Evolutionary conservation across 2,113 vertebrate species (phyloP).

Genomic region (Pagrus major): DNA sequence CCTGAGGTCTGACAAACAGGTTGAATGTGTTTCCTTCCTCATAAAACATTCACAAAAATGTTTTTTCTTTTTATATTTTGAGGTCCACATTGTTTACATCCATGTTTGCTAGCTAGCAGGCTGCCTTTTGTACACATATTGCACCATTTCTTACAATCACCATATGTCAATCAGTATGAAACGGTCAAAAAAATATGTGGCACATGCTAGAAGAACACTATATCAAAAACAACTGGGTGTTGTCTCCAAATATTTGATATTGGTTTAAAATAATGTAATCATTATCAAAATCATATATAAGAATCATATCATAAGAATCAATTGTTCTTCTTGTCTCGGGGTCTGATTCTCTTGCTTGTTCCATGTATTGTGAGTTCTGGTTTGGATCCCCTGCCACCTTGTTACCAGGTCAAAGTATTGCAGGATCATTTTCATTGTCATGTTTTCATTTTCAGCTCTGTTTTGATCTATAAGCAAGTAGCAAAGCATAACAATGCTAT

Average conservation of each 20-base stretch:
- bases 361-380: neutral
- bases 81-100: no score
- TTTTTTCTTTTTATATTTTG: neutral
- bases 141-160: neutral
- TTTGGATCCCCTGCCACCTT: neutral
- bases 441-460: conserved; percentile 1
- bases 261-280: neutral
- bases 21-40: neutral
- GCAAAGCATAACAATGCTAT: conserved; percentile 1
- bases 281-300: neutral
- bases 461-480: neutral
- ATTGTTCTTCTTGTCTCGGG: neutral
- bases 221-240: neutral
- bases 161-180: neutral
- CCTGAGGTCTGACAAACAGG: neutral
- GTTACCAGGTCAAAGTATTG: neutral
- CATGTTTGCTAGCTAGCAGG: neutral
- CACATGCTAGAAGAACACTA: neutral
- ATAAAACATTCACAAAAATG: neutral
- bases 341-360: neutral
- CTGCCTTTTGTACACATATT: neutral
- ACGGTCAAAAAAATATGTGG: neutral
- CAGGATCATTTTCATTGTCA: neutral
- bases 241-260: neutral
- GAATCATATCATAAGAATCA: no score